Evolutionary conservation across 2,113 vertebrate genomes (phyloP).

Genomic region (Pangasianodon gigas): DNA sequence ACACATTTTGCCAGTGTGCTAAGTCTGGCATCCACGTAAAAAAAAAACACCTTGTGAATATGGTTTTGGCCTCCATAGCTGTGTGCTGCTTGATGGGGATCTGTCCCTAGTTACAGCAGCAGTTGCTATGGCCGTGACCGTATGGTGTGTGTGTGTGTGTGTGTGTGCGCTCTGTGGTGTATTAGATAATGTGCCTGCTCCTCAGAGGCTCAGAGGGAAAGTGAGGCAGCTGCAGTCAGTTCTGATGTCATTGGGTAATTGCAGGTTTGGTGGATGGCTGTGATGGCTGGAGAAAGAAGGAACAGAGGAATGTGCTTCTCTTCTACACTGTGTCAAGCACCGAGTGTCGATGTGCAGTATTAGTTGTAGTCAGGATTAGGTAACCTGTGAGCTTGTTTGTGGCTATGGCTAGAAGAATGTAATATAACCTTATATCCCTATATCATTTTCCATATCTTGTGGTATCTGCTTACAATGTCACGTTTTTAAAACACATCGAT

Average conservation of each 20-base stretch:
- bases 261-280: conserved; percentile 37
- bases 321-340: conserved; percentile 5
- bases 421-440: not conserved
- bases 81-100: conserved; percentile 50
- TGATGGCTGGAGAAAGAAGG: conserved; percentile 20
- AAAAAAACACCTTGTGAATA: conserved; percentile 35
- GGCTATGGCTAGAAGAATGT: not conserved
- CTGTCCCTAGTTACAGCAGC: conserved; percentile 59
- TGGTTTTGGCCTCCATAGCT: conserved; percentile 45
- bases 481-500: not conserved
- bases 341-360: not conserved
- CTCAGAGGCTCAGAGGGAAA: conserved; percentile 30
- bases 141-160: conserved; percentile 49
- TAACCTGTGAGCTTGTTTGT: not conserved
- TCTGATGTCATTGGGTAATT: conserved; percentile 51
- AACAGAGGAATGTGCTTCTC: conserved; percentile 25
- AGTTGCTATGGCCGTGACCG: conserved; percentile 60
- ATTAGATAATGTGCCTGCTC: conserved; percentile 56
- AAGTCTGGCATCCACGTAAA: conserved; percentile 24
- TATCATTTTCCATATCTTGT: not conserved
- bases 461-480: not conserved
- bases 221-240: conserved; percentile 53
- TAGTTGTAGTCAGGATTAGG: not conserved
- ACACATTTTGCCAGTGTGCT: conserved; percentile 42
- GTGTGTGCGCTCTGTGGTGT: conserved; percentile 45